Base-by-base conservation (phyloP, 2,888 invertebrate species). In the Teleogryllus oceanicus region DNA sequence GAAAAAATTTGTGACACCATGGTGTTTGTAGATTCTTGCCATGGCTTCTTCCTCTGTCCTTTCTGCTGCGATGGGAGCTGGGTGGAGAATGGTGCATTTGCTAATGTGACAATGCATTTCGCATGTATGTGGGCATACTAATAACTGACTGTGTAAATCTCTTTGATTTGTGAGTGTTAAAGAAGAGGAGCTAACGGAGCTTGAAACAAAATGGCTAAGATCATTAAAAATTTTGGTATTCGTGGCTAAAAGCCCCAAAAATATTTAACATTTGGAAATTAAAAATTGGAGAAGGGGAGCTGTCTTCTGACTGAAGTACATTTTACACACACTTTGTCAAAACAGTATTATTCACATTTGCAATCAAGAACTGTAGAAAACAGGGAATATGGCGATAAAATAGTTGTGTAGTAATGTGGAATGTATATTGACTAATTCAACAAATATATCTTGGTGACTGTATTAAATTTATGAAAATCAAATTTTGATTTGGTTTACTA, bases 31-130 rank as follows among this genome's bases (percentile, higher is more conserved):
- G 21, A 78, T 75, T 74, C n/a, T 20, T 74, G 49, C 49, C 21
- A 78, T 78, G 75, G 78, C 78, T 78, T 79, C 79, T 79, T 62
- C 62, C 76, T 79, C 76, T 79, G 62, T 79, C 76, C 79, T 79
- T 24, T 75, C 37, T 78, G 51, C 78, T 62, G 78, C 62, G 50
- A 74, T 78, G 79, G 77, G 77, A 77, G 79, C 78, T 79, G 78
- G 75, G 81, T 79, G 81, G 79, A 81, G 81, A 81, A 78, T 78
- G 81, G 81, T 81, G 81, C 81, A 81, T 81, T 78, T 81, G 81
- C 81, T 81, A 80, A 78, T 80, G 78, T 80, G 79, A 81, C 79
- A 75, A 80, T 76, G 76, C 80, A 80, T 78, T 77, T 62, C 78
- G 79, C 80, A 81, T 78, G 78, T 62, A 78, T 77, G 80, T 78